Evolutionary conservation across 2,888 invertebrate species (phyloP), one percentile per base, ranked within the genome.

Genomic region (Catocala fraxini): DNA sequence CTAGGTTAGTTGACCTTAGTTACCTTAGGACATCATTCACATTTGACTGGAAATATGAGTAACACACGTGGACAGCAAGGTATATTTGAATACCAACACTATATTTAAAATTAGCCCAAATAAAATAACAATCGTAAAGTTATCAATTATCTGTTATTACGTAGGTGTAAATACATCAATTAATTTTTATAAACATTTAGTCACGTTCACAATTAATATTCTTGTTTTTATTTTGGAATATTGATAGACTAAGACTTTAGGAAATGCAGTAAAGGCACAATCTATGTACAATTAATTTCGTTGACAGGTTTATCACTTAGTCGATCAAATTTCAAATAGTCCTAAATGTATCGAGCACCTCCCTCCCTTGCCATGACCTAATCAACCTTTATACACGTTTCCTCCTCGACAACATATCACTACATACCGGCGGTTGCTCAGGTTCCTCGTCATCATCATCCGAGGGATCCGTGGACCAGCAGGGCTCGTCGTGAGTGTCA

Each of bases 381-480:
- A 6, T 42, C 11, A 33, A 39, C 15, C 9, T 51, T 51, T 33
- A 34, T 49, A 34, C 11, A 63, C 43, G 49, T 25, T 13, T 13
- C 5, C 11, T 47, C 11, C 47, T 5, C 25, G 9, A 12, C 9
- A 13, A 5, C 41, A 39, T 11, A 7, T 10, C 7, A n/a, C n/a
- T 59, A 84, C 86, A 63, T 83, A 94, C 93, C 86, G 93, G 93
- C 70, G 93, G 87, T 74, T 95, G 96, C 13, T 96, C 96, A n/a
- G 95, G 92, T 65, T 98, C 97, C 80, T 98, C 98, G 71, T 98
- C 98, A 71, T 98, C 98, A 71, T 97, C 97, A 78, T 98, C 98
- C 68, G 98, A 98, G 82, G 97, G 97, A 87, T 98, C 98, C 1
- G 98, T 98, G 79, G 98, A 98, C 97, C 98, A 98, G 82, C 97